Evolutionary conservation across 1,140 invertebrate species (phyloP).

Genomic region (Acyrthosiphon pisum): DNA sequence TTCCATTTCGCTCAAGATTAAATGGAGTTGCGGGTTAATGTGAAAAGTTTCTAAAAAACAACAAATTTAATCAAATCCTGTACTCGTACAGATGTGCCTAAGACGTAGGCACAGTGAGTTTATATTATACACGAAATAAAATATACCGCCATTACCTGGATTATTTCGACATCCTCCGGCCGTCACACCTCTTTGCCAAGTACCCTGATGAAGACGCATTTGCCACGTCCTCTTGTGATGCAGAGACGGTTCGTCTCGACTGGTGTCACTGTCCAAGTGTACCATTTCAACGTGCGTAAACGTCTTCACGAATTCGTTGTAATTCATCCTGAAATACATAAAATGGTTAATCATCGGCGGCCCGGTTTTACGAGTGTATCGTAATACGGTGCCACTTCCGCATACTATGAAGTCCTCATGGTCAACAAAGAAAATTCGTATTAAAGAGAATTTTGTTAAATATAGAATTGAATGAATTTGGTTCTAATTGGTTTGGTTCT

Average conservation of each 20-base stretch:
- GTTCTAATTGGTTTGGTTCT: too few relatives aligned
- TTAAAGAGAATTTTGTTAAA: too few relatives aligned
- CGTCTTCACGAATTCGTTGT: conserved; percentile 82
- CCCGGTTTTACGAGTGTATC: neutral
- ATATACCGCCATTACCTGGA: conserved; percentile 66
- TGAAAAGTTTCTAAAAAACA: conserved; percentile 83
- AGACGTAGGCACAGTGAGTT: neutral
- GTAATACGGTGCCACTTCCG: too few relatives aligned
- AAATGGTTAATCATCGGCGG: neutral
- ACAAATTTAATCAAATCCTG: conserved; percentile 61
- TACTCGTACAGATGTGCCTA: neutral
- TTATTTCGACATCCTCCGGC: conserved; percentile 92
- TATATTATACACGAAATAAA: neutral
- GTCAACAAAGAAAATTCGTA: too few relatives aligned
- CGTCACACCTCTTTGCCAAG: conserved; percentile 87
- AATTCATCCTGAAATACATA: conserved; percentile 72
- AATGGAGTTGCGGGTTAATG: conserved; percentile 88
- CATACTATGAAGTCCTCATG: too few relatives aligned
- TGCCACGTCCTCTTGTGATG: conserved; percentile 83
- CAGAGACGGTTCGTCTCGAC: conserved; percentile 81
- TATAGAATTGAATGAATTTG: too few relatives aligned
- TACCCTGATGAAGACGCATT: conserved; percentile 82
- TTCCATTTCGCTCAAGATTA: conserved; percentile 81
- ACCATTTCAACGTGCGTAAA: conserved; percentile 87
- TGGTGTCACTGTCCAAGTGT: conserved; percentile 86